Percentiles rank a stretch among this genome's conserved stretches.
Evolutionary conservation across 1,140 invertebrate genomes (phyloP).

Genomic region (Drosophila bocqueti): DNA sequence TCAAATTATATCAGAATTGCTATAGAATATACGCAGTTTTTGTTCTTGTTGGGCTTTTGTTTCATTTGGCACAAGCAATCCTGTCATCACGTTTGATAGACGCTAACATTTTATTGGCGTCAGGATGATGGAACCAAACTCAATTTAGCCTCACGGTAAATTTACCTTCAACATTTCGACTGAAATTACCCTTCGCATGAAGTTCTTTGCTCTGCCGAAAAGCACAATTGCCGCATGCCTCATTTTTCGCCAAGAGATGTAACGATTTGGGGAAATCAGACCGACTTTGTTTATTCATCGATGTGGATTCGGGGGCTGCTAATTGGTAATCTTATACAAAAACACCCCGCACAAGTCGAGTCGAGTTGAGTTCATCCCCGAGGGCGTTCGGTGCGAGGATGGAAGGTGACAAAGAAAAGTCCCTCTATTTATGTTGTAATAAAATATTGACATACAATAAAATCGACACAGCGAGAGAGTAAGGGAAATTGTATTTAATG

Average conservation of each 20-base stretch:
- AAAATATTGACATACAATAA: conserved; percentile 59
- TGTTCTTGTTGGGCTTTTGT: conserved; percentile 1
- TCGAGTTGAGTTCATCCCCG: neutral
- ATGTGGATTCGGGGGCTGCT: neutral
- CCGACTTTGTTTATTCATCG: conserved; percentile 17
- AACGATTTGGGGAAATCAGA: neutral
- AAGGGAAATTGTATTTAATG: conserved; percentile 61
- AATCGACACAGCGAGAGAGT: conserved; percentile 28
- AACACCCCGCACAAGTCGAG: neutral
- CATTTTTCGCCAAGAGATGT: conserved; percentile 12
- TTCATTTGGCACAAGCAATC: conserved; percentile 6
- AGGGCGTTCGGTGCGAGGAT: neutral
- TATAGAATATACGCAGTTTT: conserved; percentile 4
- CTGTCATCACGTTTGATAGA: conserved; percentile 24
- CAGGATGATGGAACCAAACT: conserved; percentile 19
- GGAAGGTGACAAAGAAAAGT: conserved; percentile 8
- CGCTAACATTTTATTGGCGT: conserved; percentile 22
- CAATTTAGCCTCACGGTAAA: conserved; percentile 17
- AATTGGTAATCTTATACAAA: conserved; percentile 22
- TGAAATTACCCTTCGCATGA: conserved; percentile 12
- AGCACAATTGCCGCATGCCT: conserved; percentile 7
- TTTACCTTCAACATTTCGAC: conserved; percentile 20
- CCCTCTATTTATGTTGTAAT: conserved; percentile 41
- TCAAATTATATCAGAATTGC: conserved; percentile 9
- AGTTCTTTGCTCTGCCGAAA: neutral